These are phyloP conservation scores for Tyto alba DNA, from an alignment of 2,113 vertebrate species.

Conservation along the genomic window DNA sequence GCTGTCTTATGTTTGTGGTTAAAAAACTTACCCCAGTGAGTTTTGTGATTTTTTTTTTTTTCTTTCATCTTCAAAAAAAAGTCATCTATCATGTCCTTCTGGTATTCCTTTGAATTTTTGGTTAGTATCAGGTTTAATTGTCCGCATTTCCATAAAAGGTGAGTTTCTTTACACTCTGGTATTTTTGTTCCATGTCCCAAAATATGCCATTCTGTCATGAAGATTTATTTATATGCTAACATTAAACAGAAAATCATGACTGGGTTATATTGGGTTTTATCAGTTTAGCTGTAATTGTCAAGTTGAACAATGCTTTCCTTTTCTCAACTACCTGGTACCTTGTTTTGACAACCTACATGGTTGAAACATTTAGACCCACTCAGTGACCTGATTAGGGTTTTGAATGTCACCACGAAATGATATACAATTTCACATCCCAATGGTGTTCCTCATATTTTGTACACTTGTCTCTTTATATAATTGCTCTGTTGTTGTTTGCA, in stretches of 20 bases:
- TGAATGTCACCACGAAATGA: background rate
- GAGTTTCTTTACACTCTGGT: background rate
- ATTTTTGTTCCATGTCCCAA: background rate
- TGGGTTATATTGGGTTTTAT: background rate
- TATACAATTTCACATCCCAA: background rate
- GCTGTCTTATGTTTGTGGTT: background rate
- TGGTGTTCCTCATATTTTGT: background rate
- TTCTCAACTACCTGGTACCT: background rate
- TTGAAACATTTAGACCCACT: background rate
- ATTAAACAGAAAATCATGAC: background rate
- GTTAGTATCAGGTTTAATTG: background rate
- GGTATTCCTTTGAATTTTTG: background rate
- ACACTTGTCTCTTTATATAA: background rate
- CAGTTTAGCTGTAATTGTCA: background rate
- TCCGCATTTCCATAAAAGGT: background rate
- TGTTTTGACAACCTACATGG: background rate
- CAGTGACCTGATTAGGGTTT: background rate
- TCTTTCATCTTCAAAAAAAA: background rate
- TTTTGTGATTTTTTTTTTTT: background rate
- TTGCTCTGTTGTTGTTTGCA: background rate
- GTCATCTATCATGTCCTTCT: background rate
- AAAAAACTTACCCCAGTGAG: background rate
- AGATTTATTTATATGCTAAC: background rate
- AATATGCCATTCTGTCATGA: background rate
- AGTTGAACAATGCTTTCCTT: background rate